These are phyloP conservation scores for Lycocerus yunnanus DNA, from an alignment of 2,888 invertebrate species.

Conservation along the genomic window DNA sequence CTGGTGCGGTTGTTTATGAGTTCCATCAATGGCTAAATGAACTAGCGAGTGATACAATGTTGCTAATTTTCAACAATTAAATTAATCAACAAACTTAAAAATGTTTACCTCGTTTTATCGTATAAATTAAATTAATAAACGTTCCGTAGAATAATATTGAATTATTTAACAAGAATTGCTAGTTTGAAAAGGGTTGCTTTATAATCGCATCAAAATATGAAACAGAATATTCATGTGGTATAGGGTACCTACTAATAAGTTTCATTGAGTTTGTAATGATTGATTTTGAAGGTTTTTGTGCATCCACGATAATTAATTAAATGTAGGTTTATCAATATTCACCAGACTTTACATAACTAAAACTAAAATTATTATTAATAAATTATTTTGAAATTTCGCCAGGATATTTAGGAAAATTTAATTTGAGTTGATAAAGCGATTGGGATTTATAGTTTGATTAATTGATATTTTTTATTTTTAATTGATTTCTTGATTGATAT, in stretches of 20 bases:
- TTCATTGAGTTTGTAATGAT: background rate
- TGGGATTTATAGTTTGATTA: no score
- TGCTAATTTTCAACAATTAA: background rate
- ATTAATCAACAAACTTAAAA: background rate
- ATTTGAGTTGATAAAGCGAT: no score
- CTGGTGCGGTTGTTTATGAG: no score
- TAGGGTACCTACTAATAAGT: background rate
- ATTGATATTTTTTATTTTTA: no score
- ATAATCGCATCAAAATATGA: background rate
- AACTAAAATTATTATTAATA: background rate
- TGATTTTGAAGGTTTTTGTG: background rate
- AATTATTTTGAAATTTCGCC: background rate
- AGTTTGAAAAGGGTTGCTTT: background rate
- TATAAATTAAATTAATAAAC: background rate
- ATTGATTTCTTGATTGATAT: no score
- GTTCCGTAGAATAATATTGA: background rate
- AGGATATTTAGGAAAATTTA: no score
- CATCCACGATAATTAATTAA: background rate
- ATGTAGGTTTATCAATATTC: background rate
- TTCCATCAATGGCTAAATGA: background rate
- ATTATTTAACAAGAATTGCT: background rate
- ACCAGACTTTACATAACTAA: background rate
- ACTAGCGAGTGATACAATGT: background rate
- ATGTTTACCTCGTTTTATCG: background rate
- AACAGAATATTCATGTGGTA: background rate